Evolutionary conservation across 1,140 invertebrate genomes (phyloP).

Genomic region (Temnothorax nylanderi): DNA sequence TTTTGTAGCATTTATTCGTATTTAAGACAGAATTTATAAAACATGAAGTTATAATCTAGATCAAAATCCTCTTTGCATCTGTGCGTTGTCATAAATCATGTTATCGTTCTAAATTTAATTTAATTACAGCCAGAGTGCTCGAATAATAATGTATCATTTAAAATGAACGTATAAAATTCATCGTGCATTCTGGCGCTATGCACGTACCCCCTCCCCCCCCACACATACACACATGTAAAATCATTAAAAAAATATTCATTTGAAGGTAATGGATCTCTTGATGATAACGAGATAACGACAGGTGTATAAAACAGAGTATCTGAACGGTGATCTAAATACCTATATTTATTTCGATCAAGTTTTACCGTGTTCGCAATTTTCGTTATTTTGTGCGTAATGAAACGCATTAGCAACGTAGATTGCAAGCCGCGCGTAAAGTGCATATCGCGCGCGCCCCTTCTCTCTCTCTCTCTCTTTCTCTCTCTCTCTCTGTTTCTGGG

Average conservation of each 20-base stretch:
- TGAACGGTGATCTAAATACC: background rate
- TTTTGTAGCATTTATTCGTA: background rate
- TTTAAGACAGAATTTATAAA: slow-evolving; percentile 5
- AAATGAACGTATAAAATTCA: background rate
- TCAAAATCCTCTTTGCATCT: background rate
- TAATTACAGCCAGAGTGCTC: background rate
- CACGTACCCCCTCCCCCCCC: too few species aligned
- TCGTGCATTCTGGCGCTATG: background rate
- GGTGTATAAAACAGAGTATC: background rate
- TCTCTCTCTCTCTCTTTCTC: too few species aligned
- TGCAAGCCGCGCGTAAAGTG: slow-evolving; percentile 12
- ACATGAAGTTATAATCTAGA: background rate
- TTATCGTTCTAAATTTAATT: background rate
- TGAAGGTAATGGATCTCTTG: background rate
- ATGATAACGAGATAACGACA: background rate
- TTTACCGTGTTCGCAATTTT: slow-evolving; percentile 26
- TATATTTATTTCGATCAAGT: background rate
- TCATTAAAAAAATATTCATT: background rate
- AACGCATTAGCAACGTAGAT: slow-evolving; percentile 19
- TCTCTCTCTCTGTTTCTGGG: background rate
- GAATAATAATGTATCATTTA: slow-evolving; percentile 7
- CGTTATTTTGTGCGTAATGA: slow-evolving; percentile 24
- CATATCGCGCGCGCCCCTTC: background rate
- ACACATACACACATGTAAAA: background rate
- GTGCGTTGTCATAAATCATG: background rate